Evolutionary conservation across 2,888 invertebrate species (phyloP).

Genomic region (Phengaris alcon): DNA sequence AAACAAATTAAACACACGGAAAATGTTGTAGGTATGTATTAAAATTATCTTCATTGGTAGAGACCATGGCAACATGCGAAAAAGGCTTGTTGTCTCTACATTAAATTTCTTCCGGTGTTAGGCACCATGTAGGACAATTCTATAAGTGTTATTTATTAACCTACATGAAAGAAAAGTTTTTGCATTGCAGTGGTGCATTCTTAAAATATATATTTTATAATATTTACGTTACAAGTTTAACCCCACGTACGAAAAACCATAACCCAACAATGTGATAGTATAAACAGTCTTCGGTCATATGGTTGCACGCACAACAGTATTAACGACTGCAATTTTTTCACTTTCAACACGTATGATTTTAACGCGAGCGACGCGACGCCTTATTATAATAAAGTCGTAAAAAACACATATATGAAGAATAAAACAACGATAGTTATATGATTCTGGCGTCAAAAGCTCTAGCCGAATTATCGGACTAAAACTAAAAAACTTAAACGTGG

Average conservation of each 20-base stretch:
- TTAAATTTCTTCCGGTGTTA: no score
- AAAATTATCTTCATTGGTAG: background rate
- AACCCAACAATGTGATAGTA: slow-evolving; percentile 7
- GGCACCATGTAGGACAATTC: no score
- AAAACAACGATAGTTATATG: slow-evolving; percentile 43
- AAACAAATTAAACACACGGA: background rate
- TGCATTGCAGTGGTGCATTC: no score
- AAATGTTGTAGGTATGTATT: background rate
- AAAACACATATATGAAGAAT: slow-evolving; percentile 34
- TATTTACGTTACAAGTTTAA: slow-evolving; percentile 21
- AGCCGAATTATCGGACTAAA: slow-evolving; percentile 70
- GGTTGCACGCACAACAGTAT: slow-evolving; percentile 1
- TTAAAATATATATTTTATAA: slow-evolving; percentile 20
- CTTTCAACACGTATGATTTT: slow-evolving; percentile 9
- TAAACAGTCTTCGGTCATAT: background rate
- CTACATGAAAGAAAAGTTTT: background rate
- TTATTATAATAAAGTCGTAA: slow-evolving; percentile 22
- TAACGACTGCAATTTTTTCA: slow-evolving; percentile 23
- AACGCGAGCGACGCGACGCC: slow-evolving; percentile 19
- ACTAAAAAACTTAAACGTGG: slow-evolving; percentile 77
- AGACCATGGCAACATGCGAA: no score
- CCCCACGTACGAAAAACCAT: background rate
- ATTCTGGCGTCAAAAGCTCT: slow-evolving; percentile 54
- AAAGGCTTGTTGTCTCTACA: no score
- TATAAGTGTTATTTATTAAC: no score